Evolutionary conservation across 2,888 invertebrate genomes (phyloP).

Genomic region (Agrotis exclamationis): DNA sequence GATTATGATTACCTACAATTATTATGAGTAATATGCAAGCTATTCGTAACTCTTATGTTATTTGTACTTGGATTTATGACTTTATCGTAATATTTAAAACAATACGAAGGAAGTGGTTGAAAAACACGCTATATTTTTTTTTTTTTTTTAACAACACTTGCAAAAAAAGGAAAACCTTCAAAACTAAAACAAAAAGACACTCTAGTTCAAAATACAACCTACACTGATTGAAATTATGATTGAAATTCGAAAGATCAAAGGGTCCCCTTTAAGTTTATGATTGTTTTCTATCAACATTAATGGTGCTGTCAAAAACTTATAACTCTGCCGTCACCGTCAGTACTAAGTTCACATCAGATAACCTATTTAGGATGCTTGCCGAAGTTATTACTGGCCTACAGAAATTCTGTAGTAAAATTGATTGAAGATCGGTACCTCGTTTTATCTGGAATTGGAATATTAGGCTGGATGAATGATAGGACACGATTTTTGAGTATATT

Average conservation of each 20-base stretch:
- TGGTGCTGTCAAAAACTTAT: conserved; percentile 61
- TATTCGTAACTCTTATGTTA: too few species aligned
- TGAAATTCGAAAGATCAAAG: conserved; percentile 55
- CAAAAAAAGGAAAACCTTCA: too few species aligned
- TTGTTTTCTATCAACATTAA: conserved; percentile 65
- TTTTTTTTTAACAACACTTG: neutral
- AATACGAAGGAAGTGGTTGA: too few species aligned
- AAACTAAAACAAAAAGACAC: neutral
- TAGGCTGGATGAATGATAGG: conserved; percentile 11
- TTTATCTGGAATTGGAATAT: neutral
- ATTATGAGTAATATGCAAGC: too few species aligned
- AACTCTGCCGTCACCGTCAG: conserved; percentile 37
- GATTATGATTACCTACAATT: too few species aligned
- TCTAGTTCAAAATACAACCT: neutral
- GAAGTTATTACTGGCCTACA: conserved; percentile 28
- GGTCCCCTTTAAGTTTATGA: conserved; percentile 49
- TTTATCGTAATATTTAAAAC: too few species aligned
- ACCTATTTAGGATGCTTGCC: conserved; percentile 31
- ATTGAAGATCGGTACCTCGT: conserved; percentile 8
- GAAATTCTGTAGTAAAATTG: conserved; percentile 20
- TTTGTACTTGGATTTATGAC: too few species aligned
- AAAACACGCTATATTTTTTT: neutral
- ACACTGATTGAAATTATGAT: conserved; percentile 30
- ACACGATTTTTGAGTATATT: too few species aligned
- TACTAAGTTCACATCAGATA: conserved; percentile 42